phyloP scores from a whole-genome alignment of 2,113 vertebrate genomes.

The Myotis lucifugus region DNA sequence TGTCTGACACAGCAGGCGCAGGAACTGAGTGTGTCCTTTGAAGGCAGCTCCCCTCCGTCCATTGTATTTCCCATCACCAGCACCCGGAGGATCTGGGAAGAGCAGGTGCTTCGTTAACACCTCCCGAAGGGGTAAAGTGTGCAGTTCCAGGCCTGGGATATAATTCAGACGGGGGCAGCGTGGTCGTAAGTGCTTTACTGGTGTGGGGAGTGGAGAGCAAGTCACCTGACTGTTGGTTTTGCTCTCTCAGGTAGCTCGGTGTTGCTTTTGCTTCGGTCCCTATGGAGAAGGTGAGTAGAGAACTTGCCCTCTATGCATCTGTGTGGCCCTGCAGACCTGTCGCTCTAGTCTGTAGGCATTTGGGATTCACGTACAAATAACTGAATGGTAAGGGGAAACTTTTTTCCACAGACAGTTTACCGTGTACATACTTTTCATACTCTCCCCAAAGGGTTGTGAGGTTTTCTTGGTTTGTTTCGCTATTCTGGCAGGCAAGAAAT shows the following conservation, averaged over 20 bases:
- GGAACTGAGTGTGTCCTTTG: not conserved
- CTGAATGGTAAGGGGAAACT: not conserved
- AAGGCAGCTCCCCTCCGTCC: not conserved
- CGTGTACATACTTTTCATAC: not conserved
- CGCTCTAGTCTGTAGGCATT: not conserved
- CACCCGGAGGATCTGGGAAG: not conserved
- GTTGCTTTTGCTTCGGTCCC: slow-evolving; percentile 93
- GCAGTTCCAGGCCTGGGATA: not conserved
- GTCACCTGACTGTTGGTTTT: slow-evolving; percentile 43
- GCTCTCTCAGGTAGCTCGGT: slow-evolving; percentile 92
- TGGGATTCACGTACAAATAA: not conserved
- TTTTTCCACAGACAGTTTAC: not conserved
- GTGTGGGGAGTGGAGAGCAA: not conserved
- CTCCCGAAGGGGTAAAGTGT: not conserved
- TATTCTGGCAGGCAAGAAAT: not conserved
- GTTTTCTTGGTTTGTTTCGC: not conserved
- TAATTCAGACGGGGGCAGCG: not conserved
- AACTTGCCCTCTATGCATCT: not conserved
- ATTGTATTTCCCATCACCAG: not conserved
- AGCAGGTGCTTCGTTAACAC: not conserved
- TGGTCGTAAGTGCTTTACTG: not conserved
- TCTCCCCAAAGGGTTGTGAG: not conserved
- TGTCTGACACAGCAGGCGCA: no score
- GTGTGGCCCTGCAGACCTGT: not conserved
- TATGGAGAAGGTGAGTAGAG: slow-evolving; percentile 88